phyloP scores from a whole-genome alignment of 2,797 vertebrate species.

The Chromobotia macracanthus region DNA sequence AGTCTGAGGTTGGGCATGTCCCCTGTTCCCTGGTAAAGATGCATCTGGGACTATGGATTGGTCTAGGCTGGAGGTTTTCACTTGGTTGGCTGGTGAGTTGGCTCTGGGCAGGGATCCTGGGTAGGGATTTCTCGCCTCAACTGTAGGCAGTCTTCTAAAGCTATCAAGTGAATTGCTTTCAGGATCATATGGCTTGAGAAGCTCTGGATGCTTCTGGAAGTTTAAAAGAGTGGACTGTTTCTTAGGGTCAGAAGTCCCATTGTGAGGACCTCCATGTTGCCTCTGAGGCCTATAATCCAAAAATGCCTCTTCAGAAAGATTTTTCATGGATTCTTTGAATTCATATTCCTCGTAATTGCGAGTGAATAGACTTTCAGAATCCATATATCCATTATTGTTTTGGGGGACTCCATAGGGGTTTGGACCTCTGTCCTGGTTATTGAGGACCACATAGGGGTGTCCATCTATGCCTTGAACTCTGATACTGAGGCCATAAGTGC shows the following conservation, averaged over 20 bases:
- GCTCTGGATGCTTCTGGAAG: conserved; percentile 91
- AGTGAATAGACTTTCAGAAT: conserved; percentile 71
- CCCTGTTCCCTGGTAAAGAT: conserved; percentile 63
- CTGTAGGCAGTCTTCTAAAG: conserved; percentile 63
- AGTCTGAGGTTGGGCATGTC: conserved; percentile 54
- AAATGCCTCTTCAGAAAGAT: conserved; percentile 77
- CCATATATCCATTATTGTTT: conserved; percentile 70
- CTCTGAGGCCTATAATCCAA: conserved; percentile 74
- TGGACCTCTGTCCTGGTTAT: conserved; percentile 85
- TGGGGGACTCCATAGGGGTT: conserved; percentile 66
- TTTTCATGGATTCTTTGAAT: conserved; percentile 68
- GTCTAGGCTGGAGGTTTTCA: conserved; percentile 63
- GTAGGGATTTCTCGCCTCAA: conserved; percentile 65
- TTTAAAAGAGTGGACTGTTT: conserved; percentile 82
- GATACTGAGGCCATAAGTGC: conserved; percentile 94
- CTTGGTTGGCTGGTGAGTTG: conserved; percentile 40
- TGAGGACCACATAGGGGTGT: conserved; percentile 96
- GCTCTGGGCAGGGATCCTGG: conserved; percentile 72
- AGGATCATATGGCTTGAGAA: conserved; percentile 91
- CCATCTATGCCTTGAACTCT: conserved; percentile 97
- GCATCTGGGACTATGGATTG: conserved; percentile 59
- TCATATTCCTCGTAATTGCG: conserved; percentile 76
- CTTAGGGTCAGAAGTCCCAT: conserved; percentile 63
- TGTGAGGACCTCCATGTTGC: conserved; percentile 70
- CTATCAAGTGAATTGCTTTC: conserved; percentile 77